phyloP scores from a whole-genome alignment of 2,888 invertebrate species.

The Dasysyrphus albostriatus region DNA sequence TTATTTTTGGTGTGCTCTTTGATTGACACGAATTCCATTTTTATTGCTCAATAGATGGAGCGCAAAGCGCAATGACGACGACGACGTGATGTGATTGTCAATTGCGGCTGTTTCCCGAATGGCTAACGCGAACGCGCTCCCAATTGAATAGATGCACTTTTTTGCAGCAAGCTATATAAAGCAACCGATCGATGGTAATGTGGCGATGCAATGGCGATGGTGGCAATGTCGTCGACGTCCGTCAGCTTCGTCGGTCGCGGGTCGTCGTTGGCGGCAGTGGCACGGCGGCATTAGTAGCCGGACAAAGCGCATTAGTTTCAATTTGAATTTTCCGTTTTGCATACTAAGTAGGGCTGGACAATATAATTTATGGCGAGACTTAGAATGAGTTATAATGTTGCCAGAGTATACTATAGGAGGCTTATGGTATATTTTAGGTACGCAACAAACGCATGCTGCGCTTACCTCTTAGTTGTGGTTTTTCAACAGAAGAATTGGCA shows the following conservation, averaged over 20 bases:
- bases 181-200: constrained; percentile 9
- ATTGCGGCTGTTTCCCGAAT: constrained; percentile 55
- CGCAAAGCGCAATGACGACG: constrained; percentile 47
- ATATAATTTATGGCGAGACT: constrained; percentile 61
- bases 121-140: constrained; percentile 59
- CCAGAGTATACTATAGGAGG: not conserved
- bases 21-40: constrained; percentile 73
- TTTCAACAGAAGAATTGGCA: constrained; percentile 1
- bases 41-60: constrained; percentile 72
- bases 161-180: constrained; percentile 8
- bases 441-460: constrained; percentile 24
- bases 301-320: constrained; percentile 76
- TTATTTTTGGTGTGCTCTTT: constrained; percentile 47
- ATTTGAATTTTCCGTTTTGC: constrained; percentile 72
- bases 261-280: not conserved
- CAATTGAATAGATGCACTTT: constrained; percentile 66
- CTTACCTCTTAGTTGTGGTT: constrained; percentile 5
- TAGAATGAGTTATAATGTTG: constrained; percentile 62
- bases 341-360: constrained; percentile 63
- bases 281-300: constrained; percentile 47
- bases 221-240: constrained; percentile 2
- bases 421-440: not conserved
- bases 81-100: constrained; percentile 69
- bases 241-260: not conserved
- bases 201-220: not conserved